These are phyloP conservation scores for Halcyon chelicuti DNA, from an alignment of 2,797 vertebrate species.

Conservation along the genomic window DNA sequence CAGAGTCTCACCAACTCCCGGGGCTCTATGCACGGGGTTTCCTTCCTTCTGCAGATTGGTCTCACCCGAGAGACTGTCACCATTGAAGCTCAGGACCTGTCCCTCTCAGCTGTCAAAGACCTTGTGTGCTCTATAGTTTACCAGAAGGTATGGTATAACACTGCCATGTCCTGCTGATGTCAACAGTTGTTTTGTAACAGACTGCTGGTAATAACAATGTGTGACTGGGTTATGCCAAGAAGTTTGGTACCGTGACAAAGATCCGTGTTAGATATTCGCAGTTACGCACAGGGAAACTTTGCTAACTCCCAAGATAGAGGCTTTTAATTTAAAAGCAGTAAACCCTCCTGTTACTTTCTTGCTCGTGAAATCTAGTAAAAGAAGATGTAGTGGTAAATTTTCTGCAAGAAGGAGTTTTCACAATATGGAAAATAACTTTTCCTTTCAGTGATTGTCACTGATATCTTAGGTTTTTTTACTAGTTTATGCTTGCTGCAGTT, in stretches of 20 bases:
- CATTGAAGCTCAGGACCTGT: slow-evolving; percentile 92
- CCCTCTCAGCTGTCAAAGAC: slow-evolving; percentile 93
- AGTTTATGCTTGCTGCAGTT: not conserved
- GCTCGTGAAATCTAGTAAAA: not conserved
- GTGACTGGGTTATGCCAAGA: not conserved
- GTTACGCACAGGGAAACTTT: not conserved
- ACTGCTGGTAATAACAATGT: not conserved
- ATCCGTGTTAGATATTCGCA: not conserved
- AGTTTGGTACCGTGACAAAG: not conserved
- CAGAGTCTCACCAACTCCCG: slow-evolving; percentile 94
- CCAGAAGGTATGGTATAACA: slow-evolving; percentile 89
- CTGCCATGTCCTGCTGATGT: not conserved
- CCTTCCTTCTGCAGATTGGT: slow-evolving; percentile 96
- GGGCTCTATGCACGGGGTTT: slow-evolving; percentile 90
- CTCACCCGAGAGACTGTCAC: slow-evolving; percentile 95
- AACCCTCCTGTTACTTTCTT: not conserved
- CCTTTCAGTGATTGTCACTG: not conserved
- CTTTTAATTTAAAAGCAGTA: not conserved
- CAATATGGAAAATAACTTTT: not conserved
- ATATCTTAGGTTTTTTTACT: not conserved
- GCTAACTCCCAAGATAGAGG: not conserved
- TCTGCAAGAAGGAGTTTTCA: not conserved
- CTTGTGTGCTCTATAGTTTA: slow-evolving; percentile 97
- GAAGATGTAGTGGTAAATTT: not conserved
- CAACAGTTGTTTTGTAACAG: not conserved